Evolutionary conservation across 2,797 vertebrate species (phyloP).

Genomic region (Geotria australis): DNA sequence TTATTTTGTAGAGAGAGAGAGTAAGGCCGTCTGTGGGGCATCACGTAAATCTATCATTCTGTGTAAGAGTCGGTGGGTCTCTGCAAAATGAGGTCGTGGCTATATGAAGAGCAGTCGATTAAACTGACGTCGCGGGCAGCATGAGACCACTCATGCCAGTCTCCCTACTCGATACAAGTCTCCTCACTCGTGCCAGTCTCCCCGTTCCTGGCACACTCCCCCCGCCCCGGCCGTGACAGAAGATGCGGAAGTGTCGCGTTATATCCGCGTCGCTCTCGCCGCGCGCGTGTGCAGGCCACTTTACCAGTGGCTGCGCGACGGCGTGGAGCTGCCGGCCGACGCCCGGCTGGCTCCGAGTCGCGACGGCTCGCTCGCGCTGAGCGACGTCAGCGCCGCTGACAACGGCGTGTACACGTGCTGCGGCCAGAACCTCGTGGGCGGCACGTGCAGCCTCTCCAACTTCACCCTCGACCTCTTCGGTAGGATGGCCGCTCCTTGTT

Average conservation of each 20-base stretch:
- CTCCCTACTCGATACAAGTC: background rate
- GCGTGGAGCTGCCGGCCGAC: constrained; percentile 10
- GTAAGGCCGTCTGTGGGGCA: too few relatives aligned
- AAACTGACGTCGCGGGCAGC: background rate
- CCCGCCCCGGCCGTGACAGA: too few relatives aligned
- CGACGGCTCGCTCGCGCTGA: constrained; percentile 41
- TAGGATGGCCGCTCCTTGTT: constrained; percentile 10
- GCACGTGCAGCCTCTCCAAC: constrained; percentile 49
- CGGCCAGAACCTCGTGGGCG: constrained; percentile 39
- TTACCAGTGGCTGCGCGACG: constrained; percentile 60
- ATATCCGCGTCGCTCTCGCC: too few relatives aligned
- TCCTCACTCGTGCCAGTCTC: background rate
- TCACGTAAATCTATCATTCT: too few relatives aligned
- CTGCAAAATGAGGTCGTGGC: too few relatives aligned
- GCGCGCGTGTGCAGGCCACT: constrained; percentile 22
- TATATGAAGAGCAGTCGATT: too few relatives aligned
- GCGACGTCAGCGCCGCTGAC: constrained; percentile 27
- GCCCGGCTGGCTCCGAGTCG: background rate
- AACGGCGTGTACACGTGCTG: constrained; percentile 69
- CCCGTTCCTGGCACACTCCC: too few relatives aligned
- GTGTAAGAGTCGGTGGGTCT: too few relatives aligned
- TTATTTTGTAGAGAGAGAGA: too few relatives aligned
- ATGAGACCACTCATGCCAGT: background rate
- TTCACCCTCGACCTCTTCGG: constrained; percentile 54
- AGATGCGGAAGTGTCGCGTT: too few relatives aligned